phyloP scores from a whole-genome alignment of 2,113 vertebrate genomes.

The Cisticola juncidis region DNA sequence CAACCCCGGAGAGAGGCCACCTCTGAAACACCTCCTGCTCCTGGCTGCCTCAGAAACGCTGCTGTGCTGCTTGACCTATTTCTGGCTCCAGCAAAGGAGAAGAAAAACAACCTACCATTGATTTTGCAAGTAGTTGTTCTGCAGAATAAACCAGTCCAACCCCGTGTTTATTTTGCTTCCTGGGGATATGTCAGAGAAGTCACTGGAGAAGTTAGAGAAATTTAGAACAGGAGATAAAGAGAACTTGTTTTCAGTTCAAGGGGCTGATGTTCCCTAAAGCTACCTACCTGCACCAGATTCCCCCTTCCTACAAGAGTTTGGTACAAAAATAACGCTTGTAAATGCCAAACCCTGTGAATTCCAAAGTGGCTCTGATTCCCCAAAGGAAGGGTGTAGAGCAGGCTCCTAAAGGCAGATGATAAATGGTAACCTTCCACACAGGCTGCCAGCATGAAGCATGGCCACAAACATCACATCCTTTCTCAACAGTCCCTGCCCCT shows the following conservation, averaged over 20 bases:
- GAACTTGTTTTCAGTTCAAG: not conserved
- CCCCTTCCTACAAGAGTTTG: not conserved
- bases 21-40: constrained; percentile 46
- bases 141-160: not conserved
- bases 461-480: not conserved
- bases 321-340: not conserved
- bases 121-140: constrained; percentile 11
- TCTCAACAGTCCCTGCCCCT: not conserved
- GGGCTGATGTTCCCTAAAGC: not conserved
- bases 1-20: constrained; percentile 52
- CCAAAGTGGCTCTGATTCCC: not conserved
- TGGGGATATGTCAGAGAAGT: not conserved
- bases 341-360: not conserved
- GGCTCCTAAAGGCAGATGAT: not conserved
- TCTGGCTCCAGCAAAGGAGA: constrained; percentile 18
- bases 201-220: not conserved
- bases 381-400: not conserved
- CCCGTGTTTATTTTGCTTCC: not conserved
- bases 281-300: not conserved
- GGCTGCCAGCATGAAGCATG: not conserved
- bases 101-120: constrained; percentile 1
- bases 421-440: not conserved
- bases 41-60: constrained; percentile 23
- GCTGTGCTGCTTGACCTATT: constrained; percentile 54
- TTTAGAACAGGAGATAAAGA: constrained; percentile 11